These are phyloP conservation scores for Megalurothrips usitatus DNA, from an alignment of 2,888 invertebrate species.

Conservation along the genomic window DNA sequence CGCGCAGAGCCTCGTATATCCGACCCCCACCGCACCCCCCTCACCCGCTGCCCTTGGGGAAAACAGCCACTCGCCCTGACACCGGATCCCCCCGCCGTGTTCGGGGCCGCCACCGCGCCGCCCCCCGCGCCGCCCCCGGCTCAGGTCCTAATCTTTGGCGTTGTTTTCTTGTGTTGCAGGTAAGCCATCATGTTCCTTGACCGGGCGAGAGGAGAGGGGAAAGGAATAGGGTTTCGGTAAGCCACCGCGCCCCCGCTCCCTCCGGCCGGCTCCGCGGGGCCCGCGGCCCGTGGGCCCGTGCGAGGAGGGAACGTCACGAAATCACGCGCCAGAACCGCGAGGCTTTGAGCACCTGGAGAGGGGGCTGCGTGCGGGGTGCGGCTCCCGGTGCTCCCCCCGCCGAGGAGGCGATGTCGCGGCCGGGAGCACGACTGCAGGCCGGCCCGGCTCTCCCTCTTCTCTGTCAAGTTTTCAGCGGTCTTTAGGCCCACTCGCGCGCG, in stretches of 20 bases:
- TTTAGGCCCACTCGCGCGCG: no score
- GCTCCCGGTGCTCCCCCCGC: neutral
- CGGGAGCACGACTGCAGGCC: no score
- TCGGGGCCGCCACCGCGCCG: neutral
- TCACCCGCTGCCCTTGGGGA: no score
- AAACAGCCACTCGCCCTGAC: neutral
- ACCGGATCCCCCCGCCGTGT: neutral
- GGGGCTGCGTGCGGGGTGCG: neutral
- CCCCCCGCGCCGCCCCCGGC: neutral
- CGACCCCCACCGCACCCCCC: no score
- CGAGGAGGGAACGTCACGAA: no score
- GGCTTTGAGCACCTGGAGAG: neutral
- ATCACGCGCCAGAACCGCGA: neutral
- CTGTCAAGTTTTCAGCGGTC: no score
- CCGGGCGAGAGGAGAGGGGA: neutral
- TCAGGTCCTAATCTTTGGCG: slow-evolving; percentile 8
- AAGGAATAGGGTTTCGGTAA: neutral
- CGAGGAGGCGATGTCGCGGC: no score
- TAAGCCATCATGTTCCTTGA: neutral
- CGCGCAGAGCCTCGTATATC: no score
- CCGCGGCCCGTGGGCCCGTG: neutral
- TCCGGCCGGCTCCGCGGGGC: neutral
- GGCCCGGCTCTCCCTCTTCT: no score
- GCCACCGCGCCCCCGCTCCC: neutral
- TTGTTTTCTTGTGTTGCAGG: slow-evolving; percentile 8